Conservation (phyloP, 2,113 vertebrate species). For the Sinocyclocheilus maitianheensis region DNA sequence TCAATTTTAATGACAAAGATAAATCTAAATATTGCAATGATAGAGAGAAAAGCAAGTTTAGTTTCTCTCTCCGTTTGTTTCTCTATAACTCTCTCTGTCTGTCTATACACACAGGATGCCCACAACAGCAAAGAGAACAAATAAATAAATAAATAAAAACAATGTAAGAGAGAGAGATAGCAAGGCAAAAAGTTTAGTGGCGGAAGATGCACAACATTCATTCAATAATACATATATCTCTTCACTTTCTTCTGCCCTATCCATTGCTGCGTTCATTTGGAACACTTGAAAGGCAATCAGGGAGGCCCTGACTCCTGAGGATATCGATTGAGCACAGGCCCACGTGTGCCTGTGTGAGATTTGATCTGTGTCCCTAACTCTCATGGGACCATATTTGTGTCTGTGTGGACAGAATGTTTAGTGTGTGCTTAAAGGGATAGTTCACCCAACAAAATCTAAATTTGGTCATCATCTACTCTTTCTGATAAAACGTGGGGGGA, state of each 20-base stretch:
- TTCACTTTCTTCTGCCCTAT: background rate
- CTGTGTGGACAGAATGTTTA: background rate
- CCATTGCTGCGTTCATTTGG: background rate
- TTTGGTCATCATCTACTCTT: background rate
- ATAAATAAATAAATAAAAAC: too few species aligned
- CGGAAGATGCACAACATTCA: background rate
- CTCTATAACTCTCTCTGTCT: too few species aligned
- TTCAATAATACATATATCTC: background rate
- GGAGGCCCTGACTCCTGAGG: conserved; percentile 4
- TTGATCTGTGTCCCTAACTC: conserved; percentile 1
- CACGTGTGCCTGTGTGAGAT: background rate
- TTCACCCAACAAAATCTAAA: background rate
- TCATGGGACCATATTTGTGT: background rate
- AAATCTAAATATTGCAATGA: too few species aligned
- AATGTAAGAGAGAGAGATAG: too few species aligned
- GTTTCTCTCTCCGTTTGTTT: too few species aligned
- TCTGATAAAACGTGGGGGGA: background rate
- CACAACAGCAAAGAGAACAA: background rate
- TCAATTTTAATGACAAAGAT: too few species aligned
- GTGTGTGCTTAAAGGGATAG: background rate
- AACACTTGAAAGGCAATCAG: conserved; percentile 36
- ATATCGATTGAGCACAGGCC: conserved; percentile 21
- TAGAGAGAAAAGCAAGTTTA: too few species aligned
- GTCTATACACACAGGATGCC: too few species aligned
- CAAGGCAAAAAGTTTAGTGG: background rate